A percentile compares a stretch with the other conserved stretches of the same genome.
These are phyloP conservation scores for Anneissia japonica DNA, from an alignment of 35 echinoderm and acorn worm species.

Conservation along the genomic window DNA sequence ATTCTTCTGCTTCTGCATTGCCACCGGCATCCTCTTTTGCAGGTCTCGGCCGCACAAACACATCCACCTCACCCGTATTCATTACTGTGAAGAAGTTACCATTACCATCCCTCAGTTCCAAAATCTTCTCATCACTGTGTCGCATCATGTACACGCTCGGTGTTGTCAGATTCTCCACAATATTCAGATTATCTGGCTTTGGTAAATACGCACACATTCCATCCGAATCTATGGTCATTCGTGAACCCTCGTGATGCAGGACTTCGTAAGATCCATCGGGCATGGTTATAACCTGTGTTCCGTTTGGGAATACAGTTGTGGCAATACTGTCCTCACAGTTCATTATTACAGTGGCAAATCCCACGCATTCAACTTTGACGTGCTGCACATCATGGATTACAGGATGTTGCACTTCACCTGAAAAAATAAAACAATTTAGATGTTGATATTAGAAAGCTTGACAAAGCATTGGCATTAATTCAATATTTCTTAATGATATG, in stretches of 20 bases:
- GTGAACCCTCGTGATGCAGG: slow-evolving; percentile 70
- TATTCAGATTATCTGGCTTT: slow-evolving; percentile 17
- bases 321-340: slow-evolving; percentile 90
- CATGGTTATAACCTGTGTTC: slow-evolving; percentile 74
- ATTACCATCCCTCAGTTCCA: slow-evolving; percentile 40
- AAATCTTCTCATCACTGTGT: slow-evolving; percentile 48
- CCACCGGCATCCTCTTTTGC: slow-evolving; percentile 15
- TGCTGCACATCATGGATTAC: slow-evolving; percentile 45
- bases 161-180: slow-evolving; percentile 1
- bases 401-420: slow-evolving; percentile 58
- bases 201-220: slow-evolving; percentile 59
- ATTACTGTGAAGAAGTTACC: slow-evolving; percentile 65
- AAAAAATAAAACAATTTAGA: slow-evolving; percentile 18
- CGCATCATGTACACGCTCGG: slow-evolving; percentile 51
- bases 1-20: not conserved
- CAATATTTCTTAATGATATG: too few relatives aligned
- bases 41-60: not conserved
- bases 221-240: slow-evolving; percentile 54
- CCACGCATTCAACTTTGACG: slow-evolving; percentile 87
- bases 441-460: too few relatives aligned
- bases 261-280: slow-evolving; percentile 93
- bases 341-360: slow-evolving; percentile 95
- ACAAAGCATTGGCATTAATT: too few relatives aligned
- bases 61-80: slow-evolving; percentile 64
- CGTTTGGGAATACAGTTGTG: slow-evolving; percentile 91